These are phyloP conservation scores for Amphipoea oculea DNA, from an alignment of 2,888 invertebrate species.

Conservation along the genomic window DNA sequence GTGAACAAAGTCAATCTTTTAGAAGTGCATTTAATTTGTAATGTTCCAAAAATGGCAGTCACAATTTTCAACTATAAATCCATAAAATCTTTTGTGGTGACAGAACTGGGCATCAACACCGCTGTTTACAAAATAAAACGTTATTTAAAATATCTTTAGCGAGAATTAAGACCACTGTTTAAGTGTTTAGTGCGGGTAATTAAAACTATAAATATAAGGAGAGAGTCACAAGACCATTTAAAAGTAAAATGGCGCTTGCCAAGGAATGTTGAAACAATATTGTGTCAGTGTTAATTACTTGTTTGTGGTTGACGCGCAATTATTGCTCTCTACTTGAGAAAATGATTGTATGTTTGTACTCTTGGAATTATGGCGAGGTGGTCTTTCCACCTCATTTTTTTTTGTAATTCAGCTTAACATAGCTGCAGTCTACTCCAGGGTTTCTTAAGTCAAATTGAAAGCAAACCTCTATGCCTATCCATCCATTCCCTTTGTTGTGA, in stretches of 20 bases:
- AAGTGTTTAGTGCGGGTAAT: slow-evolving; percentile 46
- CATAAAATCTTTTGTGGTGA: slow-evolving; percentile 53
- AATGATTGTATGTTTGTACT: slow-evolving; percentile 4
- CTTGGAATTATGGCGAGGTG: background rate
- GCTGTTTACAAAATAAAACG: slow-evolving; percentile 44
- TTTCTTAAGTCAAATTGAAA: background rate
- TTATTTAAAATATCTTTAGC: slow-evolving; percentile 48
- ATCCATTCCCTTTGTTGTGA: background rate
- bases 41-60: slow-evolving; percentile 3
- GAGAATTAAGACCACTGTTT: slow-evolving; percentile 47
- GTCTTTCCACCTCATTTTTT: too few relatives aligned
- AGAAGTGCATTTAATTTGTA: background rate
- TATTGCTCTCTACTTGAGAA: slow-evolving; percentile 25
- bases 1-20: background rate
- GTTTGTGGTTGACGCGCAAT: slow-evolving; percentile 51
- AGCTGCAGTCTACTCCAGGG: background rate
- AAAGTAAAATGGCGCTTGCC: slow-evolving; percentile 62
- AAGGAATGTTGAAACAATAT: slow-evolving; percentile 61
- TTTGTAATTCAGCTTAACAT: too few relatives aligned
- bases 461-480: background rate
- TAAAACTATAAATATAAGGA: slow-evolving; percentile 63
- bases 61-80: slow-evolving; percentile 29
- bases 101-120: slow-evolving; percentile 30
- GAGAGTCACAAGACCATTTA: slow-evolving; percentile 54
- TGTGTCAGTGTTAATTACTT: slow-evolving; percentile 64